Conservation (phyloP, 2,888 invertebrate genomes). For the Andrena trimmerana region DNA sequence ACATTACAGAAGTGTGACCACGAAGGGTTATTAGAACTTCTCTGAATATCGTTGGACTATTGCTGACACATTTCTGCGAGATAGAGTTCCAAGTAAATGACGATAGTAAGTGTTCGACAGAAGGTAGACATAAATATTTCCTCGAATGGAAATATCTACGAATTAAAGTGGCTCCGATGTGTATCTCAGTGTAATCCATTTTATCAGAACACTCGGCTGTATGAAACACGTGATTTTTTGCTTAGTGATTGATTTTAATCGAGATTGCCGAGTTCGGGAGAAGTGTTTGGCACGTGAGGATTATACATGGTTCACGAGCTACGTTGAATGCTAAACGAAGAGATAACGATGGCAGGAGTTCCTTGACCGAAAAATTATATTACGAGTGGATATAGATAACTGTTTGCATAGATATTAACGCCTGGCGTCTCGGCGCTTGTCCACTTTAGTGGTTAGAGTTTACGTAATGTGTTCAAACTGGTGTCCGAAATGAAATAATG, state of each 20-base stretch:
- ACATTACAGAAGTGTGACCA: too few relatives aligned
- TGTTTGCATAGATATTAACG: conserved; percentile 25
- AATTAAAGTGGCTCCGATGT: conserved; percentile 13
- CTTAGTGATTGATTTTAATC: conserved; percentile 3
- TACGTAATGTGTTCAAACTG: neutral
- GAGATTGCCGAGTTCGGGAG: conserved; percentile 12
- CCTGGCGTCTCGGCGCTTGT: neutral
- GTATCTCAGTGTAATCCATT: conserved; percentile 17
- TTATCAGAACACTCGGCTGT: conserved; percentile 27
- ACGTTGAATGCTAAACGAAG: conserved; percentile 27
- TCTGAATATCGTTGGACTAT: too few relatives aligned
- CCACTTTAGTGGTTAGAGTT: neutral
- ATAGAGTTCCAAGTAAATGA: too few relatives aligned
- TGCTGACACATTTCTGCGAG: too few relatives aligned
- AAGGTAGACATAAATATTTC: neutral
- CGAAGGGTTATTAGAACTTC: too few relatives aligned
- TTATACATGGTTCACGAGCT: conserved; percentile 11
- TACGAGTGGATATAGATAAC: neutral
- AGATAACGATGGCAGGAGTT: conserved; percentile 39
- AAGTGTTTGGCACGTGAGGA: neutral
- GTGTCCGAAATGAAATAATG: neutral
- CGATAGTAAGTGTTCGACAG: too few relatives aligned
- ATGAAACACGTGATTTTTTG: conserved; percentile 19
- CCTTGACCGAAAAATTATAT: conserved; percentile 46
- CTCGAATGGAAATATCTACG: neutral